Conservation (phyloP, 2,113 vertebrate species). For the Gallinago undulata region DNA sequence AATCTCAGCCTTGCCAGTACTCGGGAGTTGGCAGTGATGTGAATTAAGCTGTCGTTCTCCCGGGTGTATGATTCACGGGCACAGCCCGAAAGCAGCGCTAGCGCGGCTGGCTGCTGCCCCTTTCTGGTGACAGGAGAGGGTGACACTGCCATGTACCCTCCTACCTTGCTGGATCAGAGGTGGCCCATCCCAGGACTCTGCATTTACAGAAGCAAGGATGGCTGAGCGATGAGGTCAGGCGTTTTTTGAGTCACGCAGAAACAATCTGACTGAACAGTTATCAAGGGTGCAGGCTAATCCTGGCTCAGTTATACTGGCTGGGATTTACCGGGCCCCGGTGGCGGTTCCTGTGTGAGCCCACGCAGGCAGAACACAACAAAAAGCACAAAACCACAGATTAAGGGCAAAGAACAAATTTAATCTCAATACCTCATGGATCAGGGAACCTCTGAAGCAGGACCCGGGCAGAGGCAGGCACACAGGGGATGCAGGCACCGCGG, state of each 20-base stretch:
- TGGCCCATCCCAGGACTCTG: rapidly evolving
- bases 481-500: too few species aligned
- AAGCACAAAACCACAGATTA: too few species aligned
- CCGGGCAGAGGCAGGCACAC: too few species aligned
- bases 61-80: background rate
- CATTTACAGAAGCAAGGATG: rapidly evolving
- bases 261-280: rapidly evolving
- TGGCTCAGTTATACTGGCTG: rapidly evolving
- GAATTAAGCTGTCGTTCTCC: background rate
- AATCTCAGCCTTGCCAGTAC: background rate
- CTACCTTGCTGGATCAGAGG: rapidly evolving
- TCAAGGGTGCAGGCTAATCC: rapidly evolving
- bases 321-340: rapidly evolving
- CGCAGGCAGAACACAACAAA: too few species aligned
- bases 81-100: background rate
- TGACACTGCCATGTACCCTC: background rate
- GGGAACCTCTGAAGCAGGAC: too few species aligned
- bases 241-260: background rate
- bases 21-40: background rate
- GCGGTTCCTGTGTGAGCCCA: too few species aligned
- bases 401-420: too few species aligned
- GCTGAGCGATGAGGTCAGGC: background rate
- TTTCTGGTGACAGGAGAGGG: background rate
- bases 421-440: too few species aligned
- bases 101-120: constrained; percentile 47